A percentile compares a stretch with the other conserved stretches of the same genome.
Evolutionary conservation across 2,888 invertebrate species (phyloP).

Genomic region (Clistopyga incitator): DNA sequence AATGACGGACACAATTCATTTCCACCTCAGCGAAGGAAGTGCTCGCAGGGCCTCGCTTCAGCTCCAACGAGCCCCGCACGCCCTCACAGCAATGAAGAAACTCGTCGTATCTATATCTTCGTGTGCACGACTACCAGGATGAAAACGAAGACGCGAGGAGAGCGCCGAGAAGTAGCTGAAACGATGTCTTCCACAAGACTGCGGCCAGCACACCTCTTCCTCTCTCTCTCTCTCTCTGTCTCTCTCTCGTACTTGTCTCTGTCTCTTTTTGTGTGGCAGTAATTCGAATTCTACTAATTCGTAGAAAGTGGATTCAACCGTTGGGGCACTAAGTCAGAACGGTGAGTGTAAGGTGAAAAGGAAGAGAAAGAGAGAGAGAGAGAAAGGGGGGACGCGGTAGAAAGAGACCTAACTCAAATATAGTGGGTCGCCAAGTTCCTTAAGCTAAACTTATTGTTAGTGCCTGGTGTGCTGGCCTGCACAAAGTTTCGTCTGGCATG

Average conservation of each 20-base stretch:
- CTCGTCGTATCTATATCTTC: slow-evolving; percentile 44
- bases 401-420: slow-evolving; percentile 63
- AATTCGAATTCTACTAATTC: slow-evolving; percentile 67
- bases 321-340: slow-evolving; percentile 33
- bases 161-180: slow-evolving; percentile 39
- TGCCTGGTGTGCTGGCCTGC: slow-evolving; percentile 58
- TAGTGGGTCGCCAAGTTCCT: slow-evolving; percentile 68
- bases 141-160: slow-evolving; percentile 45
- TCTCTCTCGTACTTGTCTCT: slow-evolving; percentile 2
- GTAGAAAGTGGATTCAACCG: slow-evolving; percentile 61
- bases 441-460: slow-evolving; percentile 70
- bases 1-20: slow-evolving; percentile 68
- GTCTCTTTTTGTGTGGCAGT: slow-evolving; percentile 36
- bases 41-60: slow-evolving; percentile 36
- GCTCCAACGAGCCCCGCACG: slow-evolving; percentile 39
- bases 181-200: slow-evolving; percentile 45
- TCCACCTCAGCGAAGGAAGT: slow-evolving; percentile 64
- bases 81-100: slow-evolving; percentile 57
- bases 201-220: slow-evolving; percentile 22
- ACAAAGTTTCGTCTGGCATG: slow-evolving; percentile 61
- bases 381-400: slow-evolving; percentile 27
- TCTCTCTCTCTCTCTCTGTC: slow-evolving; percentile 16
- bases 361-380: slow-evolving; percentile 31
- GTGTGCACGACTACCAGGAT: slow-evolving; percentile 39
- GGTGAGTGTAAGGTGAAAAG: slow-evolving; percentile 22